Percentiles rank a stretch among this genome's conserved stretches.
Conservation (phyloP, 2,797 vertebrate species). For the Setipinna tenuifilis region DNA sequence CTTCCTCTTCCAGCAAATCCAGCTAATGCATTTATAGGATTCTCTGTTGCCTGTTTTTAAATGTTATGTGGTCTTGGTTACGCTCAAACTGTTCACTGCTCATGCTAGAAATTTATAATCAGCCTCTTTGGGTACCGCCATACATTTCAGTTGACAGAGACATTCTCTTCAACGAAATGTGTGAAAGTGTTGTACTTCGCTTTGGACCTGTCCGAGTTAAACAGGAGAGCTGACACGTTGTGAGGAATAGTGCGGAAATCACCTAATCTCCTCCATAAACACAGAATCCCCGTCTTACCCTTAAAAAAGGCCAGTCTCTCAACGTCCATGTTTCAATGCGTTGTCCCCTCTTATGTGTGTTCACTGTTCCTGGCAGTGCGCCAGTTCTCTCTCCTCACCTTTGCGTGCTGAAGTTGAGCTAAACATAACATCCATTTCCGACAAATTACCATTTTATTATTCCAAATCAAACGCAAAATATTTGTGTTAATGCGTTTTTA, state of each 20-base stretch:
- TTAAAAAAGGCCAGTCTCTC: background rate
- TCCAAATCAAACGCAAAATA: background rate
- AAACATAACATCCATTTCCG: background rate
- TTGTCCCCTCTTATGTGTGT: background rate
- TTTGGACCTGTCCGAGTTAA: background rate
- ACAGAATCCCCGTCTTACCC: constrained; percentile 8
- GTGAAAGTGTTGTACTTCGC: background rate
- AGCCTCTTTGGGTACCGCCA: background rate
- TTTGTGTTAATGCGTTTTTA: background rate
- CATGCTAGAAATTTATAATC: background rate
- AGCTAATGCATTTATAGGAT: background rate
- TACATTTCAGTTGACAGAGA: constrained; percentile 4
- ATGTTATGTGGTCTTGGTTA: background rate
- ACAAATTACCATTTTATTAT: background rate
- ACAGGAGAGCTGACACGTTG: background rate
- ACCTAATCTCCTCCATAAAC: constrained; percentile 22
- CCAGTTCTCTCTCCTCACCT: background rate
- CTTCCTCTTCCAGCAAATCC: constrained; percentile 1
- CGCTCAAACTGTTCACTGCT: background rate
- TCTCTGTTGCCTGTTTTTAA: background rate
- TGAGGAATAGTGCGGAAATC: constrained; percentile 21
- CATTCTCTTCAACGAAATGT: background rate
- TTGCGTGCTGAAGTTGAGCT: background rate
- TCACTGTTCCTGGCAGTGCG: background rate
- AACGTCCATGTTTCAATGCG: background rate